Evolutionary conservation across 2,888 invertebrate genomes (phyloP), one percentile per base, ranked within the genome.

Genomic region (Corbicula japonica): DNA sequence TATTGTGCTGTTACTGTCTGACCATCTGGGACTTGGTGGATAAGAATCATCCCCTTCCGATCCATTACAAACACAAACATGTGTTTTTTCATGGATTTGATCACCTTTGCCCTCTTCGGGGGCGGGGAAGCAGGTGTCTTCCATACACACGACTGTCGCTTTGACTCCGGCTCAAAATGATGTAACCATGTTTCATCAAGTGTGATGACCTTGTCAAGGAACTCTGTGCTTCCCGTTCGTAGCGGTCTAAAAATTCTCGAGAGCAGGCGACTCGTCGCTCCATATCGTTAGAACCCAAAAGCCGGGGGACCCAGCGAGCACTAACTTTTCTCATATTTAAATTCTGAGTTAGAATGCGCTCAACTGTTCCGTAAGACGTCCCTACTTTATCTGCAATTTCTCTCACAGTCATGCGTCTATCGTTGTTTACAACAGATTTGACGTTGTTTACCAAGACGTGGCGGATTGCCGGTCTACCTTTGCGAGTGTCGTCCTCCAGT

Each of bases 21-120:
- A 23, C 41, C 44, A 44, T 62, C 62, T 1, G 62, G 62, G 4
- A 62, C 62, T 44, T 62, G 10, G 44, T 62, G 62, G 44, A 62
- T 62, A 15, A 41, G 62, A 6, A 62, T 26, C 56, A 56, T 56
- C 30, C 56, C 56, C 50, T n/a, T 6, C 18, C 50, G 21, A n/a
- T 50, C 50, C 60, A 60, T 60, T 23, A 60, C 32, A 18, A 60
- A 60, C 21, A 60, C 32, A 12, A 34, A 60, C 60, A 34, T 34
- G 32, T 60, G 60, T 60, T 60, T 62, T 8, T 44, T 44, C 28
- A 38, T 44, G 18, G 62, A 44, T 18, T 26, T 62, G 21, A 44
- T 23, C 26, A 62, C 62, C 44, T 21, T 28, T 15, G 62, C 62
- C 44, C 44, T 62, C 62, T 62, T 41, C 28, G 44, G 41, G 12